Conservation (phyloP, 2,797 vertebrate genomes). For the Phataginus tetradactyla region DNA sequence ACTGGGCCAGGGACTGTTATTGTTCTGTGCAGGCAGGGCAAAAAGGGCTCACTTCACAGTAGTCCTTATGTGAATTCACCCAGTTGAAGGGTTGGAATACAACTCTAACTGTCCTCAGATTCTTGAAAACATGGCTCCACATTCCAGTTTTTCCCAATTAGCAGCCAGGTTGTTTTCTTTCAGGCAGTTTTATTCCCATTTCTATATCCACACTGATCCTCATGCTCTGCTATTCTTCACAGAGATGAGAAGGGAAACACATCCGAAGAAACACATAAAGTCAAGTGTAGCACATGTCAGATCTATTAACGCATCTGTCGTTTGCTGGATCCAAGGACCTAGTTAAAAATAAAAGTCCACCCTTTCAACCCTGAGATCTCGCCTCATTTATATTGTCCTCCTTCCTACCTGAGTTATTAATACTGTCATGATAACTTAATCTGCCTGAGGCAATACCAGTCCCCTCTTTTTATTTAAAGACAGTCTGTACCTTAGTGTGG, state of each 20-base stretch:
- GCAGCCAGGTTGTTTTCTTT: not conserved
- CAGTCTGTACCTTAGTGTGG: constrained; percentile 40
- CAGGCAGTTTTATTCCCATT: not conserved
- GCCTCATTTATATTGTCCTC: constrained; percentile 14
- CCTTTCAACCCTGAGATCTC: constrained; percentile 47
- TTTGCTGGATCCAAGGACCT: not conserved
- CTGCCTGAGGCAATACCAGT: constrained; percentile 20
- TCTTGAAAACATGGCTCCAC: not conserved
- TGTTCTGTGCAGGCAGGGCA: not conserved
- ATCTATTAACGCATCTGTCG: constrained; percentile 50
- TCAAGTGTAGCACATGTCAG: not conserved
- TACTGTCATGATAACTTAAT: not conserved
- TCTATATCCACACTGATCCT: not conserved
- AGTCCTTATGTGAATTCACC: not conserved
- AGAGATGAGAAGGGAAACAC: constrained; percentile 43
- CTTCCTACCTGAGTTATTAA: constrained; percentile 62
- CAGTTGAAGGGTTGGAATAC: not conserved
- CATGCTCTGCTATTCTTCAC: constrained; percentile 19
- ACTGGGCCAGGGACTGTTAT: not conserved
- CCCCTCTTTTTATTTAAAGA: constrained; percentile 67
- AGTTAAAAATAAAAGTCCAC: not conserved
- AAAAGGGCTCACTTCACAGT: not conserved
- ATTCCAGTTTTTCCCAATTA: not conserved
- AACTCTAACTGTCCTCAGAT: not conserved
- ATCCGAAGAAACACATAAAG: not conserved